A percentile compares a stretch with the other conserved stretches of the same genome.
phyloP scores from a whole-genome alignment of 2,888 invertebrate species.

The Apoderus coryli region DNA sequence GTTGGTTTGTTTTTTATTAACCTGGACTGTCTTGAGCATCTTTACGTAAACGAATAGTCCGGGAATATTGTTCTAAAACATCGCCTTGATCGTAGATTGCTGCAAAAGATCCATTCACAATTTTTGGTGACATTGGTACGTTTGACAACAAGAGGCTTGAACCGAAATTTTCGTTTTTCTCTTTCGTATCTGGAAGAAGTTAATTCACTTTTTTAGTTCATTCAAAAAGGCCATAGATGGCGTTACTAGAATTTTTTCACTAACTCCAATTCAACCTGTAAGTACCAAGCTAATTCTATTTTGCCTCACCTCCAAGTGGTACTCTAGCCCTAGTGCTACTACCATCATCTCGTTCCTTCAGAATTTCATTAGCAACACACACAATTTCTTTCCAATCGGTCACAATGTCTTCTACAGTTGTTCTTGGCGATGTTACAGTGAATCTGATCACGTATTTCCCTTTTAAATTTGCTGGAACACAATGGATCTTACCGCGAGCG shows the following conservation, averaged over 20 bases:
- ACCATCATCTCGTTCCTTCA: conserved; percentile 44
- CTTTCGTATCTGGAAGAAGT: conserved; percentile 53
- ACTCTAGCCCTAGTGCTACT: conserved; percentile 43
- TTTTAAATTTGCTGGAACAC: conserved; percentile 88
- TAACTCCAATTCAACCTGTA: no score
- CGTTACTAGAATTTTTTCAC: no score
- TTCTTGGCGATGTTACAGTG: conserved; percentile 82
- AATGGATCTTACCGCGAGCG: conserved; percentile 75
- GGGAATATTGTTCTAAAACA: conserved; percentile 55
- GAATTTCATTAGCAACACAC: conserved; percentile 53
- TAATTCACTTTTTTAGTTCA: no score
- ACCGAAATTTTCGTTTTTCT: conserved; percentile 77
- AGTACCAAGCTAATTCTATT: no score
- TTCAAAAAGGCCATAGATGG: no score
- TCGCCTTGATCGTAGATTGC: conserved; percentile 77
- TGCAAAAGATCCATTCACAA: conserved; percentile 86
- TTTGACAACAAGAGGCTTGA: conserved; percentile 87
- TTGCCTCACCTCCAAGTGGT: conserved; percentile 57
- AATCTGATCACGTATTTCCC: conserved; percentile 83
- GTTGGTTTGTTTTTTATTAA: conserved; percentile 21
- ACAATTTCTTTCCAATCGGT: conserved; percentile 83
- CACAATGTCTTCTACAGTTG: conserved; percentile 59
- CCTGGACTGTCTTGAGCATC: conserved; percentile 67
- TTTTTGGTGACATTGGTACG: conserved; percentile 92
- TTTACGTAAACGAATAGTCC: conserved; percentile 45